Percentiles rank a stretch among this genome's conserved stretches.
phyloP scores from a whole-genome alignment of 37 sponge, comb jelly and placozoan genomes.

The Halichondria panicea region DNA sequence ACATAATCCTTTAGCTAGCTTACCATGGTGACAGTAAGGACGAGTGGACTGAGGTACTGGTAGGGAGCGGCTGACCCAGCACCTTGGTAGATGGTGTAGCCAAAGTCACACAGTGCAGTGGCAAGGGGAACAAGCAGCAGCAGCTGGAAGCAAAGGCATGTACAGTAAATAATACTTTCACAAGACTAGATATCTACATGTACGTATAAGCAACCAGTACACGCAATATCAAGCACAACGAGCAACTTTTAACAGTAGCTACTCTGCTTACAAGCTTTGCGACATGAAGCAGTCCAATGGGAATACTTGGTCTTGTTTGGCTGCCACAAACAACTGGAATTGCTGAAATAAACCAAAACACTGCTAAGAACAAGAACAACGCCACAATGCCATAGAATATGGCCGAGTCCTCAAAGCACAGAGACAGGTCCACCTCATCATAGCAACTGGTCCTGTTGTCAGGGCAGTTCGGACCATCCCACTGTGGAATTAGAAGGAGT shows the following conservation, averaged over 20 bases:
- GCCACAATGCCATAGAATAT: slow-evolving; percentile 45
- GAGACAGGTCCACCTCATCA: slow-evolving; percentile 59
- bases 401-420: slow-evolving; percentile 80
- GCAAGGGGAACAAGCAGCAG: slow-evolving; percentile 28
- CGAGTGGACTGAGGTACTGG: slow-evolving; percentile 54
- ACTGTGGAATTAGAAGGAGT: not conserved
- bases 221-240: too few relatives aligned
- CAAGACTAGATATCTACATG: too few relatives aligned
- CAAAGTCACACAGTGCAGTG: slow-evolving; percentile 40
- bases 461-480: not conserved
- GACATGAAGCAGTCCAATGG: not conserved
- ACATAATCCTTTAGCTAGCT: not conserved
- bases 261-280: not conserved
- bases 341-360: slow-evolving; percentile 23
- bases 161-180: too few relatives aligned
- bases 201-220: too few relatives aligned
- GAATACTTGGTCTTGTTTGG: not conserved
- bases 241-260: too few relatives aligned
- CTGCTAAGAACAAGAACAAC: slow-evolving; percentile 50
- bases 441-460: slow-evolving; percentile 5
- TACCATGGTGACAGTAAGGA: slow-evolving; percentile 52
- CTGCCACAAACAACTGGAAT: slow-evolving; percentile 4
- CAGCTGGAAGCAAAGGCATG: slow-evolving; percentile 30
- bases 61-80: slow-evolving; percentile 19
- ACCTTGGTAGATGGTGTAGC: slow-evolving; percentile 21